Base-by-base conservation (phyloP, 2,888 invertebrate species). In the Pheosia gnoma region DNA sequence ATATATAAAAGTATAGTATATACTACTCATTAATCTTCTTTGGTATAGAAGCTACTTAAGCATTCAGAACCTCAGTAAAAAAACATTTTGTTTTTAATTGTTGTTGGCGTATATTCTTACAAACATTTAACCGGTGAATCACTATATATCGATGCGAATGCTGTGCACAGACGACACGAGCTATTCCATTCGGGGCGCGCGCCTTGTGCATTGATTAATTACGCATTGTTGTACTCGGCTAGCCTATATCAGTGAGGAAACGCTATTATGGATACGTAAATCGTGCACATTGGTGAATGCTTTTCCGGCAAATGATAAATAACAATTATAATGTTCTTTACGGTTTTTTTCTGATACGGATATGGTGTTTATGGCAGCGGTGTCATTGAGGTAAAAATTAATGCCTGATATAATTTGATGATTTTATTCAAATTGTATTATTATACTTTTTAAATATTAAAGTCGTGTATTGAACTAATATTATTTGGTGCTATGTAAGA, bases 191-290 rank as follows among this genome's bases (percentile, higher is more conserved):
- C 47, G 10, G 47, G 4, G 7, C 11, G 41, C 51, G 52, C 59
- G 51, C 59, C 53, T 36, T 11, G 53, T 5, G 58, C 53, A 53
- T 49, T 45, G 25, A 64, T 63, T 72, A 61, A 69, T 61, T 58
- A 9, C 57, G 39, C 61, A 67, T 66, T 67, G 62, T 65, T 67
- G 61, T 61, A 37, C 45, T n/a, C 52, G n/a, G 51, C 37, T 54
- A 57, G 13, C 49, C n/a, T 41, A 57, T 49, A 13, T 59, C n/a
- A 38, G 36, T 59, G 5, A 61, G 59, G 62, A 66, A 63, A 61
- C 47, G 61, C 39, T 59, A 52, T 13, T 55, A 49, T 47, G 6
- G 36, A n/a, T 59, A 49, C 52, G 47, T 57, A 38, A 53, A 54
- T 25, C 10, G 51, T 37, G 39, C 11, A 38, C 39, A 11, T 52